Base-by-base conservation (phyloP, 2,113 vertebrate species). In the Pteropus alecto region DNA sequence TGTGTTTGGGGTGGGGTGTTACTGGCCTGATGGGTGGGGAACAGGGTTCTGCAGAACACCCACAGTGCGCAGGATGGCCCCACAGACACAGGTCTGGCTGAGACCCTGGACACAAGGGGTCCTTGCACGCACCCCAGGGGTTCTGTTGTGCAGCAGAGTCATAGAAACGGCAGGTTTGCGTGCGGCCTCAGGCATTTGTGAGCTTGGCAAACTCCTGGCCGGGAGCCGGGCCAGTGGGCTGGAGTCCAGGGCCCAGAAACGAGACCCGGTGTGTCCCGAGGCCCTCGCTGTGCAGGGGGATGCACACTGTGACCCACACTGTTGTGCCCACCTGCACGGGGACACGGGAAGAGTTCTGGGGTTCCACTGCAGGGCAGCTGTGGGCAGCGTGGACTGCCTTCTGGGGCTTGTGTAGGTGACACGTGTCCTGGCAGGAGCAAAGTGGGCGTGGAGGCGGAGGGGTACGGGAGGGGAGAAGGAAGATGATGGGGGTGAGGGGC, bases 281-380 rank as follows among this genome's bases (percentile, higher is more conserved):
- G 56, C 28, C 30, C 33, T 19, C 0, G 0, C 26, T 21, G 28
- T 1, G 1, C 7, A 28, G 71, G 13, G 58, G 60, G 46, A 13
- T 0, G 2, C 51, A 26, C 35, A 6, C 61, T 30, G 35, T n/a
- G 19, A 28, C 46, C 14, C 46, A 6, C 15, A 0, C 26, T 2
- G n/a, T 13, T 63, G 3, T 7, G 26, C 14, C 14, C 26, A 41
- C 41, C 43, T 0, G 1, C 2, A 1, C 8, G 0, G 14, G 2
- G 21, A 56, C 13, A 33, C 0, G 3, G 48, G 48, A 14, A 13
- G 30, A 4, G 11, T 24, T 26, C 43, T 65, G 16, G 41, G 24
- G 1, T 18, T 9, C 28, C 6, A 7, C 28, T 46, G 35, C 30
- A 18, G 86, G 26, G 48, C 33, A 54, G 18, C 38, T 16, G 6